These are phyloP conservation scores for Rhinoderma darwinii DNA, from an alignment of 2,113 vertebrate genomes.

Conservation along the genomic window DNA sequence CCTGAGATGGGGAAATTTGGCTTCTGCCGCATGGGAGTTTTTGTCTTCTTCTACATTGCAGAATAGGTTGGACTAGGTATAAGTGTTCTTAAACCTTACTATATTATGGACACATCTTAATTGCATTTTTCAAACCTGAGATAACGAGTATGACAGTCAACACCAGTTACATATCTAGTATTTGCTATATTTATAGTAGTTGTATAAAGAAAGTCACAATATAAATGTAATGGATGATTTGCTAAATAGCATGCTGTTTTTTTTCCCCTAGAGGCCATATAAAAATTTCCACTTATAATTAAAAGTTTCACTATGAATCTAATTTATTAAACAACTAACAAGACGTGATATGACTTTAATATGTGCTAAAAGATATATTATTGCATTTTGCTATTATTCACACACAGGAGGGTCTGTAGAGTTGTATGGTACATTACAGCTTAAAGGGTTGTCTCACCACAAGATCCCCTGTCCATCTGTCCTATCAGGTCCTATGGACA, in stretches of 20 bases:
- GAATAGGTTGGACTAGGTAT: too few species aligned
- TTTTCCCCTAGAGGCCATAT: constrained; percentile 4
- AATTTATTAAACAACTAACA: constrained; percentile 21
- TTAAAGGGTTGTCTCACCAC: too few species aligned
- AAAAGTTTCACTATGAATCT: background rate
- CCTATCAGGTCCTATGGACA: too few species aligned
- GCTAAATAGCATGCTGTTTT: background rate
- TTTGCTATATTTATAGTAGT: too few species aligned
- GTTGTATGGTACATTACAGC: background rate
- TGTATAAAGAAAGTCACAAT: background rate
- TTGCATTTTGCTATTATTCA: background rate
- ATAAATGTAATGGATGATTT: background rate
- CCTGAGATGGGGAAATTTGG: too few species aligned
- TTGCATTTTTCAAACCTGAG: background rate
- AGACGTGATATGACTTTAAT: background rate
- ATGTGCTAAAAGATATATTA: background rate
- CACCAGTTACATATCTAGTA: too few species aligned
- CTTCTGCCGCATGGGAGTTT: too few species aligned
- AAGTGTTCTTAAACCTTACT: too few species aligned
- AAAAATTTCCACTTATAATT: background rate
- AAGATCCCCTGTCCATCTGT: too few species aligned
- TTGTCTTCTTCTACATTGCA: too few species aligned
- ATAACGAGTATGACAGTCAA: background rate
- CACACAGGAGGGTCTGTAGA: background rate
- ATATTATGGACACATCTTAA: too few species aligned